phyloP scores from a whole-genome alignment of 2,888 invertebrate species.

The Campoletis raptor region DNA sequence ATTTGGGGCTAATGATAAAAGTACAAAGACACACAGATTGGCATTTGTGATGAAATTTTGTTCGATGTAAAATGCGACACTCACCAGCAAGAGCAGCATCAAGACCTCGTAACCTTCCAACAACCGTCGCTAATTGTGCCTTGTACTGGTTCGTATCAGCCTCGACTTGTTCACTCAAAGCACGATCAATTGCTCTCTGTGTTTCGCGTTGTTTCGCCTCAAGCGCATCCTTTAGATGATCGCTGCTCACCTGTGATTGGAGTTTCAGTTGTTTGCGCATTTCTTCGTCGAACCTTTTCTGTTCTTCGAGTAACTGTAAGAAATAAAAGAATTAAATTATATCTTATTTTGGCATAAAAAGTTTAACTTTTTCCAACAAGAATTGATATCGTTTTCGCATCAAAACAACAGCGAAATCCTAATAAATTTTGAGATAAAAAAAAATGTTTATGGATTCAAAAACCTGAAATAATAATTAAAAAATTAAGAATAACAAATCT shows the following conservation, averaged over 20 bases:
- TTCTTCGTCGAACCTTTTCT: conserved; percentile 88
- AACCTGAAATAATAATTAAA: background rate
- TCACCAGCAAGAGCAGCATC: conserved; percentile 91
- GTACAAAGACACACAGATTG: background rate
- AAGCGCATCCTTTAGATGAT: conserved; percentile 91
- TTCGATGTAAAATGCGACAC: conserved; percentile 71
- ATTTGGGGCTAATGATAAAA: conserved; percentile 36
- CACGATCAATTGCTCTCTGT: conserved; percentile 85
- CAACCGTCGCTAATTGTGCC: conserved; percentile 89
- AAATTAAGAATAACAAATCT: background rate
- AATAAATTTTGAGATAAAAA: background rate
- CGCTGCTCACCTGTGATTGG: conserved; percentile 94
- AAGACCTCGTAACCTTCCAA: conserved; percentile 91
- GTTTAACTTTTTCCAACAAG: background rate
- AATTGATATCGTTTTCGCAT: background rate
- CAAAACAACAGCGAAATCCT: background rate
- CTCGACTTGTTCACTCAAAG: conserved; percentile 89
- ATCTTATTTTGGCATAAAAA: background rate
- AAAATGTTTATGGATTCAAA: background rate
- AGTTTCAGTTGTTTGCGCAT: conserved; percentile 92
- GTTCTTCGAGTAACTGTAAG: conserved; percentile 88
- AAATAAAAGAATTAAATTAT: conserved; percentile 43
- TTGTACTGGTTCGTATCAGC: conserved; percentile 90
- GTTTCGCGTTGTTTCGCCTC: conserved; percentile 87
- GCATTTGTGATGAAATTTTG: background rate